Base-by-base conservation (phyloP, 2,888 invertebrate genomes). In the Polyommatus iphigenia region DNA sequence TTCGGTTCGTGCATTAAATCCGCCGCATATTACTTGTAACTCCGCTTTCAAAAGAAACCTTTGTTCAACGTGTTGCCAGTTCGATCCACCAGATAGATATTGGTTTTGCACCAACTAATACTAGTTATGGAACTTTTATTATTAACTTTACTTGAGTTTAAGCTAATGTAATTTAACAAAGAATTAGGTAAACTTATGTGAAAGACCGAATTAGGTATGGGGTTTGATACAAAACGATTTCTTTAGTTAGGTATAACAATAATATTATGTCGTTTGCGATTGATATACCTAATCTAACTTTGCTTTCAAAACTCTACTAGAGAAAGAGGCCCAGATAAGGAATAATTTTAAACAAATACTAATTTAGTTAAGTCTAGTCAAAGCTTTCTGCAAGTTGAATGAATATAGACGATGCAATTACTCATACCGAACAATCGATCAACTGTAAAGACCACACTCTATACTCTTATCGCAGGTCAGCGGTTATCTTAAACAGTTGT, bases 1-100 rank as follows among this genome's bases (percentile, higher is more conserved):
- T 73, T 50, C 59, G 18, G 77, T 73, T 73, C 73, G 54, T 59
- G 59, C 77, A 77, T 77, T 77, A 75, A 50, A 29, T 29, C 24
- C 10, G 15, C 75, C 73, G 46, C 73, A 20, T 73, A 73, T 75
- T 41, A 29, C 71, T 20, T 73, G 2, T 75, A 24, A 29, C 54
- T 50, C 20, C 10, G 75, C 54, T 54, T 75, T 75, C 24, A 75
- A 75, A 73, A 46, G 24, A 46, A 20, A 41, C 46, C 46, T 20
- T 73, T 73, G 46, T 73, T 46, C 41, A 13, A 73, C 15, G 24
- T n/a, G 10, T 24, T 46, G 8, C 15, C 41, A 15, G 6, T 67
- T 29, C 2, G 15, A 67, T 67, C 67, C 3, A 67, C 29, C 3
- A 29, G 5, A 67, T 46, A 54, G 15, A 18, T 72, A 41, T 41